Conservation (phyloP, 2,888 invertebrate genomes). For the Chrysolina oricalcia region DNA sequence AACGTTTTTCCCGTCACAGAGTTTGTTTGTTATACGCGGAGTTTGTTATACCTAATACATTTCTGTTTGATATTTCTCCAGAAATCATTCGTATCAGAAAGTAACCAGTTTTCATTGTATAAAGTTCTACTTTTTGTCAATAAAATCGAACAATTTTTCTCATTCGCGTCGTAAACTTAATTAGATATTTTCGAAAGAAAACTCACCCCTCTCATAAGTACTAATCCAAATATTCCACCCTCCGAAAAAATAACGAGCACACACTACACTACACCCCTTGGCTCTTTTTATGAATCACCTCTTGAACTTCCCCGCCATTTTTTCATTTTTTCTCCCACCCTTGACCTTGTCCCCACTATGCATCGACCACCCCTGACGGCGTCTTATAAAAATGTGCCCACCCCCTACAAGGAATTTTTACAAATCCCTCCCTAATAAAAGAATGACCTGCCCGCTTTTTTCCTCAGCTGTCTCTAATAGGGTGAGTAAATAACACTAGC, state of each 20-base stretch:
- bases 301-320: constrained; percentile 52
- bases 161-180: background rate
- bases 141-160: no score
- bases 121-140: no score
- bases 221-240: constrained; percentile 37
- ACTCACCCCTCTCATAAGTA: constrained; percentile 17
- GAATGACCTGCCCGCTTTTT: constrained; percentile 64
- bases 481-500: constrained; percentile 51
- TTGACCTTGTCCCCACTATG: constrained; percentile 52
- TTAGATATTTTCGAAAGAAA: background rate
- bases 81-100: no score
- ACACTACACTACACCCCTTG: constrained; percentile 43
- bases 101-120: no score
- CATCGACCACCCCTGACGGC: constrained; percentile 52
- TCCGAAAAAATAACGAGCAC: constrained; percentile 45
- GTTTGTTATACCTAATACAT: no score
- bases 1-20: no score
- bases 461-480: constrained; percentile 56
- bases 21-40: no score
- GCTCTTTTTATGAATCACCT: constrained; percentile 54
- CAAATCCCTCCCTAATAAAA: constrained; percentile 64
- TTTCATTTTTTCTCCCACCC: constrained; percentile 53
- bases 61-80: no score
- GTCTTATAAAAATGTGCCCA: constrained; percentile 60
- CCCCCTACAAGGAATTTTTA: constrained; percentile 60